Percentiles rank a stretch among this genome's conserved stretches.
Conservation (phyloP, 2,113 vertebrate genomes). For the Artemisiospiza belli region DNA sequence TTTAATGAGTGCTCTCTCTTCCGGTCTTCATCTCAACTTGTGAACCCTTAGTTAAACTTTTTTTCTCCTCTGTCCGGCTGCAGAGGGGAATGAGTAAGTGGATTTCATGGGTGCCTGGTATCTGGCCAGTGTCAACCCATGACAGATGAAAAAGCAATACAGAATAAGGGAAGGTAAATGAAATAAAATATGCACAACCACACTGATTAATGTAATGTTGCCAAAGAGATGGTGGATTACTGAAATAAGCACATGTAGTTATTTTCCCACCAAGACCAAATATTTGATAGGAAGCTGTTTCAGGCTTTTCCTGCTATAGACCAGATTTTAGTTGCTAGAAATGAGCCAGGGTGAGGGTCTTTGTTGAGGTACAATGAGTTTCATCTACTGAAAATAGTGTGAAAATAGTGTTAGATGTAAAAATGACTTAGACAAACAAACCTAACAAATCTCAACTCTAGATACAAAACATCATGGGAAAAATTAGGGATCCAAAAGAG, state of each 20-base stretch:
- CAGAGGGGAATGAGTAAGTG: neutral
- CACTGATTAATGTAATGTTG: neutral
- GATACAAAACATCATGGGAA: neutral
- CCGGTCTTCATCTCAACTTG: no score
- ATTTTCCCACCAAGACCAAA: neutral
- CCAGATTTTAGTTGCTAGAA: neutral
- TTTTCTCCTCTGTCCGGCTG: no score
- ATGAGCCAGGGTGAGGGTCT: neutral
- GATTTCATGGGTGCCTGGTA: neutral
- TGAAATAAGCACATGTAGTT: neutral
- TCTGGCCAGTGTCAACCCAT: neutral
- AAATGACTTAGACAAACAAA: neutral
- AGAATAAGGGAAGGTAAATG: neutral
- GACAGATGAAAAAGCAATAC: neutral
- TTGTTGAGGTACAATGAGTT: neutral
- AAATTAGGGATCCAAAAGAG: neutral
- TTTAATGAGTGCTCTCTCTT: no score
- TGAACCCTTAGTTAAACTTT: no score
- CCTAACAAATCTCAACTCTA: neutral
- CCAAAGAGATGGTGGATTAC: neutral
- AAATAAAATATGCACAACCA: neutral
- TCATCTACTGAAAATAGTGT: neutral
- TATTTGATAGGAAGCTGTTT: neutral
- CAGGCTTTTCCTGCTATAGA: neutral
- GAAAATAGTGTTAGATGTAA: neutral